phyloP scores from a whole-genome alignment of 2,113 vertebrate species.

The Ptyas mucosa region DNA sequence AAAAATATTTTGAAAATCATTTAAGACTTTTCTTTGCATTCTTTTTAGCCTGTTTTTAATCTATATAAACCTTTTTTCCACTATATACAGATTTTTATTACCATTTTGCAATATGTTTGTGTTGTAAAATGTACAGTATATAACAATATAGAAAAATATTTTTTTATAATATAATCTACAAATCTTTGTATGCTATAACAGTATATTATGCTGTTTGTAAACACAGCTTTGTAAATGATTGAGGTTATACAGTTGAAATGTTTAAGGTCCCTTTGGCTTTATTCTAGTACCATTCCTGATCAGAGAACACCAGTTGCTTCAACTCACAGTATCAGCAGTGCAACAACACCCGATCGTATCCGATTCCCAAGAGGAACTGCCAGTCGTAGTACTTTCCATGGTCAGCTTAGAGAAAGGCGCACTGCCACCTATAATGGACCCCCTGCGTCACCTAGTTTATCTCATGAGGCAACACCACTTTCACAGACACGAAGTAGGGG shows the following conservation, averaged over 20 bases:
- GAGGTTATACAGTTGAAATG: neutral
- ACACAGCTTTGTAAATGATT: neutral
- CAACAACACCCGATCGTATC: constrained; percentile 86
- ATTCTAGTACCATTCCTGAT: constrained; percentile 76
- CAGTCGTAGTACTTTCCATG: constrained; percentile 96
- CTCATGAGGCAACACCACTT: constrained; percentile 87
- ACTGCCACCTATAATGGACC: constrained; percentile 97
- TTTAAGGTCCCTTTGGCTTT: constrained; percentile 22
- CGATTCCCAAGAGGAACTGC: constrained; percentile 92
- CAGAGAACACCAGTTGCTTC: constrained; percentile 90
- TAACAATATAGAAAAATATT: constrained; percentile 44
- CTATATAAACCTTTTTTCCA: neutral
- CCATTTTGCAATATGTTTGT: constrained; percentile 18
- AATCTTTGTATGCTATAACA: constrained; percentile 39
- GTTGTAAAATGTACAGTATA: constrained; percentile 27
- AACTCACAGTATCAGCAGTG: constrained; percentile 91
- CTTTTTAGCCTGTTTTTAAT: constrained; percentile 33
- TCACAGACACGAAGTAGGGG: constrained; percentile 90
- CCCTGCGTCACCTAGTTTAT: constrained; percentile 90
- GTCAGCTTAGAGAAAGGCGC: constrained; percentile 90
- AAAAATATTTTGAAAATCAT: constrained; percentile 37
- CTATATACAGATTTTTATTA: neutral
- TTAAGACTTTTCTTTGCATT: constrained; percentile 32
- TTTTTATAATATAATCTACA: constrained; percentile 38
- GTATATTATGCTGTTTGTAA: constrained; percentile 19